phyloP scores from a whole-genome alignment of 2,113 vertebrate species.

The Lamprologus callipterus region DNA sequence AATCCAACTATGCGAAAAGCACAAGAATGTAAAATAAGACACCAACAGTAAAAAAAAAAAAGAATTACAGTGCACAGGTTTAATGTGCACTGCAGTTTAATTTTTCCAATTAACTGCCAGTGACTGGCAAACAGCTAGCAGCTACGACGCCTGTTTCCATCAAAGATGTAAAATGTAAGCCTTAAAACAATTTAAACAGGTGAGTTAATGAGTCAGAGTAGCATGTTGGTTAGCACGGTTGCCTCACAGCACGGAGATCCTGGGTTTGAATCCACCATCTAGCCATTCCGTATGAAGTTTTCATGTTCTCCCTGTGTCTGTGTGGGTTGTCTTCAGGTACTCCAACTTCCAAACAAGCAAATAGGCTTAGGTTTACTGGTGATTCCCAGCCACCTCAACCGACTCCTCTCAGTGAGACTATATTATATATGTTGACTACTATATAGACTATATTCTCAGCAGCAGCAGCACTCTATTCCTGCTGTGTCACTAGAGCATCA shows the following conservation, averaged over 20 bases:
- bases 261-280: background rate
- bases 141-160: background rate
- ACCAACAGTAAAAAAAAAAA: background rate
- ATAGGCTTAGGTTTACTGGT: background rate
- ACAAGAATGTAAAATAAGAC: background rate
- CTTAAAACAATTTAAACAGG: background rate
- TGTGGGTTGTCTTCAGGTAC: background rate
- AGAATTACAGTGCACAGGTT: background rate
- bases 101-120: background rate
- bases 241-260: background rate
- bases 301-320: background rate
- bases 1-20: background rate
- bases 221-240: background rate
- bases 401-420: background rate
- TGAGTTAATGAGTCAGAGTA: background rate
- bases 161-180: background rate
- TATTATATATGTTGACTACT: background rate
- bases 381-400: background rate
- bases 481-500: fast-evolving
- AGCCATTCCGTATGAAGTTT: background rate
- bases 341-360: background rate
- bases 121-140: background rate
- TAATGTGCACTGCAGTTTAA: background rate
- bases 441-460: background rate
- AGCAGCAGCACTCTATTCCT: background rate